Conservation (phyloP, 2,113 vertebrate genomes). For the Perccottus glenii region DNA sequence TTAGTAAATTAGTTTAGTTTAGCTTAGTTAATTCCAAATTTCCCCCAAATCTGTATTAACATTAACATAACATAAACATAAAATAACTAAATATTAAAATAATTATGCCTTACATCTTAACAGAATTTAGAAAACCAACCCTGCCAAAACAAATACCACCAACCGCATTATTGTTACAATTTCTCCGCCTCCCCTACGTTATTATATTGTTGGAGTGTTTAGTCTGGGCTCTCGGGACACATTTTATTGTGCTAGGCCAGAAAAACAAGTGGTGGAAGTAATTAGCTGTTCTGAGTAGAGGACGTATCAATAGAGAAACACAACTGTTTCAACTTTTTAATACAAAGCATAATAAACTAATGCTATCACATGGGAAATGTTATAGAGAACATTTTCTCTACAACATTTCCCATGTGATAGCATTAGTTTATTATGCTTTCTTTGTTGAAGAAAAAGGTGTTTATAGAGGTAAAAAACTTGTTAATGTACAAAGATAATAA, state of each 20-base stretch:
- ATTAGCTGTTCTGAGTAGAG: constrained; percentile 52
- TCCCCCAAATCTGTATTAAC: constrained; percentile 1
- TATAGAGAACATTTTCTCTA: neutral
- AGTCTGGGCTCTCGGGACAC: constrained; percentile 39
- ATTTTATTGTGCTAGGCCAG: constrained; percentile 35
- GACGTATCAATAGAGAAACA: constrained; percentile 30
- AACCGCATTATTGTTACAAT: constrained; percentile 18
- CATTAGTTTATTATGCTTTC: too few species aligned
- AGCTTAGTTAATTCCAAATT: neutral
- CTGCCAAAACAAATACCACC: constrained; percentile 11
- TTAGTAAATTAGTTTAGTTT: too few species aligned
- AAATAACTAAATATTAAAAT: neutral
- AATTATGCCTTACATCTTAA: constrained; percentile 37
- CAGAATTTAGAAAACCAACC: constrained; percentile 26
- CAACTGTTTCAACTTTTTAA: constrained; percentile 23
- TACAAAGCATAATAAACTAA: constrained; percentile 18
- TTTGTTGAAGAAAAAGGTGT: neutral
- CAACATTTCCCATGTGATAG: too few species aligned
- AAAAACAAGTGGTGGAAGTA: constrained; percentile 37
- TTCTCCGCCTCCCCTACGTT: constrained; percentile 16
- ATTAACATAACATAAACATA: too few species aligned
- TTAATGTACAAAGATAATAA: too few species aligned
- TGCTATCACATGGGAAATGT: constrained; percentile 14
- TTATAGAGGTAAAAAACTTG: too few species aligned
- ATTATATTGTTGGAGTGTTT: constrained; percentile 22